phyloP scores from a whole-genome alignment of 2,113 vertebrate species.

The Peucedramus taeniatus region DNA sequence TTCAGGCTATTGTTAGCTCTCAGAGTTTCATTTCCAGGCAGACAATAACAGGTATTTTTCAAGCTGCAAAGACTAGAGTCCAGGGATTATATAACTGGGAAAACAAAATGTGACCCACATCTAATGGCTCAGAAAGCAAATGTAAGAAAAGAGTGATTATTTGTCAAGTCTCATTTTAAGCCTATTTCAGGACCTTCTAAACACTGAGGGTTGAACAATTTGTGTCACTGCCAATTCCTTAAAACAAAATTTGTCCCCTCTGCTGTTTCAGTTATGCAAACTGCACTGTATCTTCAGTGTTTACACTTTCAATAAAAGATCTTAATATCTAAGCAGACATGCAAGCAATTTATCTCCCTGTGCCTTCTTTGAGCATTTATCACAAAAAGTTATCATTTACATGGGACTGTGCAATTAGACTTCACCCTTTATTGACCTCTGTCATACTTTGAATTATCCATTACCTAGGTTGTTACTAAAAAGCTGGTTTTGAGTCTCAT shows the following conservation, averaged over 20 bases:
- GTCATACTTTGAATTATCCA: neutral
- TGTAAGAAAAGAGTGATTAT: neutral
- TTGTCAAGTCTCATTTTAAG: neutral
- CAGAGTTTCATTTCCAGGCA: neutral
- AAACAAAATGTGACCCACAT: neutral
- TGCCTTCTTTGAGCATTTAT: neutral
- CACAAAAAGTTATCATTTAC: neutral
- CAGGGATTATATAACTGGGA: neutral
- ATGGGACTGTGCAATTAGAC: neutral
- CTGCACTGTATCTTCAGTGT: neutral
- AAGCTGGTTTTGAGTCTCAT: neutral
- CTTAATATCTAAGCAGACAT: neutral
- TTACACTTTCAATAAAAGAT: neutral
- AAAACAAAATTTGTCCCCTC: neutral
- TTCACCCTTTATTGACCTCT: neutral
- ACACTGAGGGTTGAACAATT: neutral
- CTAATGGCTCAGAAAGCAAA: neutral
- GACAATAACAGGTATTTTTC: neutral
- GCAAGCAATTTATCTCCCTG: neutral
- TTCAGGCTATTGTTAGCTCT: neutral
- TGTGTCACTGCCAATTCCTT: neutral
- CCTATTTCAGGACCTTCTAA: neutral
- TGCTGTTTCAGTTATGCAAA: neutral
- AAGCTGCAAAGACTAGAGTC: neutral
- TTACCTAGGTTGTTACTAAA: neutral